phyloP scores from a whole-genome alignment of 2,797 vertebrate species.

The Gypaetus barbatus region DNA sequence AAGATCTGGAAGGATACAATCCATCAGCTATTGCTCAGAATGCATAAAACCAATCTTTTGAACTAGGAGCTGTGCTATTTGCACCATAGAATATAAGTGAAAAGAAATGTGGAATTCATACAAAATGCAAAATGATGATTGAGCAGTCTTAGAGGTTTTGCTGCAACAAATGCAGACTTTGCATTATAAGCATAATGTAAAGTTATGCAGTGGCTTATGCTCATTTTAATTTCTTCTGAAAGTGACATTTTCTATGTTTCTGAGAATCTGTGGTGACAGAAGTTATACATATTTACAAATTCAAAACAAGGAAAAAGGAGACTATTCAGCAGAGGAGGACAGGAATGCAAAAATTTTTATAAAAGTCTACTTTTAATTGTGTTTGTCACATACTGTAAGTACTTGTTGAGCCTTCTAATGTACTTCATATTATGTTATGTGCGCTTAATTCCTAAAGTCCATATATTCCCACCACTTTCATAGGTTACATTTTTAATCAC shows the following conservation, averaged over 20 bases:
- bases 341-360: neutral
- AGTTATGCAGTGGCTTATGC: neutral
- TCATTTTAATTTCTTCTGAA: neutral
- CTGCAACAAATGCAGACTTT: constrained; percentile 6
- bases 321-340: neutral
- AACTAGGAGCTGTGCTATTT: neutral
- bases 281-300: neutral
- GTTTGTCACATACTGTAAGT: neutral
- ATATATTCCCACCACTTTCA: neutral
- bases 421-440: neutral
- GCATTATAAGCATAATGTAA: neutral
- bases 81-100: neutral
- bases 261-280: neutral
- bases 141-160: neutral
- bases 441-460: neutral
- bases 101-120: neutral
- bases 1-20: neutral
- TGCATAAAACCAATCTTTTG: neutral
- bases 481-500: neutral
- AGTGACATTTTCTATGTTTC: neutral
- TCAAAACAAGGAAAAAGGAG: neutral
- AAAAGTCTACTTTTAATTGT: neutral
- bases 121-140: neutral
- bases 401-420: neutral
- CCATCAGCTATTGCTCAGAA: neutral